Base-by-base conservation (phyloP, 2,113 vertebrate genomes). In the Triplophysa tibetana region DNA sequence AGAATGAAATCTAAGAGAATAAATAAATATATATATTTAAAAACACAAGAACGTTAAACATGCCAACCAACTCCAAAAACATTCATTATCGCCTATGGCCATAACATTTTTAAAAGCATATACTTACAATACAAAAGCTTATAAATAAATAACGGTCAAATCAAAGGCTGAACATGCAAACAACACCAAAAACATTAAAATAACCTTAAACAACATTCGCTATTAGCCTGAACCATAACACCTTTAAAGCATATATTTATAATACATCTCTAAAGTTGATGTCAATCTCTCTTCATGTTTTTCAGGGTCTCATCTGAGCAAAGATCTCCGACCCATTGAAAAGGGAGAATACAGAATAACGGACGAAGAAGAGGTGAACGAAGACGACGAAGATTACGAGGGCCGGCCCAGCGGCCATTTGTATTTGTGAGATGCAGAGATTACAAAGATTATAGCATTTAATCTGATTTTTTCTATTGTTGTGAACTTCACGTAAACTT, bases 381-480 rank as follows among this genome's bases (percentile, higher is more conserved):
- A 75, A 24, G 72, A 84, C 11, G 82, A 78, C 23, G 84, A 85
- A 83, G 85, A 88, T 79, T 84, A 83, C 33, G 82, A 83, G 21
- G 82, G 81, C 13, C 75, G 65, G 66, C 33, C 85, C 0, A 88
- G 87, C 65, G 86, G 83, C 70, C n/a, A 85, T 78, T 62, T 78
- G 69, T 85, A 81, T 78, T 81, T 77, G 83, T 81, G 79, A 75
- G 23, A 84, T 12, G 54, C 26, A 62, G 21, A 64, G 6, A 23
- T 41, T 23, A 50, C 68, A 58, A 56, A 72, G 69, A n/a, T 21
- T 38, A 62, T 38, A 62, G 65, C 33, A 50, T 58, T 72, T 78
- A 29, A 33, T n/a, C 16, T 43, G 66, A 67, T 58, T 63, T 5
- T 64, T 65, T 65, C 23, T 58, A 45, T 50, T 41, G 5, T 70